Evolutionary conservation across 2,797 vertebrate genomes (phyloP).

Genomic region (Spondyliosoma cantharus): DNA sequence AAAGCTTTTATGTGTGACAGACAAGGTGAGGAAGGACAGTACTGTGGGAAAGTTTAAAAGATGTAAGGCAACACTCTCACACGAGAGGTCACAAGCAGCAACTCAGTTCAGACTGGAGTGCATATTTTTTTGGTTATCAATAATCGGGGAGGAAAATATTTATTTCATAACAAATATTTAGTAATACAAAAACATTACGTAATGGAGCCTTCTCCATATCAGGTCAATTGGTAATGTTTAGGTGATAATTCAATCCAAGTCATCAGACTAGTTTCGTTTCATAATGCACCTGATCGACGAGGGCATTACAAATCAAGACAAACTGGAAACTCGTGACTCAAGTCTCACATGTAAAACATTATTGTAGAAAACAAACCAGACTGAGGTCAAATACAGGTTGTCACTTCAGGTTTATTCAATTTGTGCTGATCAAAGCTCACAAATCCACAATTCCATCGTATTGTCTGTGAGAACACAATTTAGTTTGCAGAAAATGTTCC

Average conservation of each 20-base stretch:
- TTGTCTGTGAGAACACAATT: not conserved
- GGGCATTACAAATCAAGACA: not conserved
- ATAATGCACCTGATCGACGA: not conserved
- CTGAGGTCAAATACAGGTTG: not conserved
- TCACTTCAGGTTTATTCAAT: not conserved
- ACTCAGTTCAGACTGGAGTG: conserved; percentile 3
- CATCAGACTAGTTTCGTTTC: not conserved
- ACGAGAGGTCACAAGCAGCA: conserved; percentile 19
- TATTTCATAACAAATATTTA: not conserved
- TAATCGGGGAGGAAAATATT: not conserved
- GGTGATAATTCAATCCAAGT: not conserved
- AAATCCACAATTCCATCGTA: not conserved
- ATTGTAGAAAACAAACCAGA: not conserved
- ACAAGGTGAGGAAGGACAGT: conserved; percentile 32
- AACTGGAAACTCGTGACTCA: conserved; percentile 5
- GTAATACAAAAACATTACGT: not conserved
- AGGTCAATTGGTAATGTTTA: not conserved
- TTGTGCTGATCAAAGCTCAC: not conserved
- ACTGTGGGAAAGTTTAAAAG: conserved; percentile 67
- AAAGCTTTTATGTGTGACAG: conserved; percentile 28
- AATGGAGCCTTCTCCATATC: not conserved
- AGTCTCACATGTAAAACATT: not conserved
- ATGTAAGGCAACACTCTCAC: conserved; percentile 50
- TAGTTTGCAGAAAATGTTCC: not conserved
- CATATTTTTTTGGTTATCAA: not conserved